phyloP scores from a whole-genome alignment of 2,113 vertebrate species.

The Turdus rufiventris region DNA sequence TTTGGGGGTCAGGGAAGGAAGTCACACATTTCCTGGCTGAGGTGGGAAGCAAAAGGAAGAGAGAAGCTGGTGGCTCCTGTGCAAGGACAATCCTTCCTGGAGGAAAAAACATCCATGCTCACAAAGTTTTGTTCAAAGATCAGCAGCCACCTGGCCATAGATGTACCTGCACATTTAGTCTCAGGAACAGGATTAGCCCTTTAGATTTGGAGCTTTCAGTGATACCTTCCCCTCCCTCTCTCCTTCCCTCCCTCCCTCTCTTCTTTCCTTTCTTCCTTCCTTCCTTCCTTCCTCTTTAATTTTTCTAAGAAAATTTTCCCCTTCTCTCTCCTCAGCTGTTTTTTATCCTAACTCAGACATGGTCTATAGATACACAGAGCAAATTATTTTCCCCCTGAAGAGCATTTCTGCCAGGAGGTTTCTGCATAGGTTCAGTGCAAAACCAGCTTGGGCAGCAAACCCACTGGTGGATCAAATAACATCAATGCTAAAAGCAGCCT shows the following conservation, averaged over 20 bases:
- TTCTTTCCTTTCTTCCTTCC: background rate
- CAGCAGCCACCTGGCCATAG: background rate
- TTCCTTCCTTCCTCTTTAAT: background rate
- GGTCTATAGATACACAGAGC: background rate
- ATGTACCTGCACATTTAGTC: background rate
- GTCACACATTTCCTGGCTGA: fast-evolving
- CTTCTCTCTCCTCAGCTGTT: background rate
- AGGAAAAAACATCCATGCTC: background rate
- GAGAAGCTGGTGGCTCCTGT: fast-evolving
- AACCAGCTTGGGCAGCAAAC: background rate
- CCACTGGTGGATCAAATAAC: background rate
- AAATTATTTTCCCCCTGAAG: background rate
- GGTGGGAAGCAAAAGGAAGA: background rate
- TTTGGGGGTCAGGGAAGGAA: background rate
- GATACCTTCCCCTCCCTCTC: background rate
- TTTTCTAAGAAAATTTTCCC: background rate
- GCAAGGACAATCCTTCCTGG: background rate
- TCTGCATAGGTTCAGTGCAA: background rate
- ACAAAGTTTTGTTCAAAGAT: background rate
- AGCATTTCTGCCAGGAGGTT: conserved; percentile 5
- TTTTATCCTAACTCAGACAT: background rate
- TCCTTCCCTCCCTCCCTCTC: background rate
- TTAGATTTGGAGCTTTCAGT: background rate
- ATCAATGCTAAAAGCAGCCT: conserved; percentile 53
- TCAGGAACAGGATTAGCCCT: background rate